These are phyloP conservation scores for Catostomus latipinnis DNA, from an alignment of 2,797 vertebrate species.

Conservation along the genomic window DNA sequence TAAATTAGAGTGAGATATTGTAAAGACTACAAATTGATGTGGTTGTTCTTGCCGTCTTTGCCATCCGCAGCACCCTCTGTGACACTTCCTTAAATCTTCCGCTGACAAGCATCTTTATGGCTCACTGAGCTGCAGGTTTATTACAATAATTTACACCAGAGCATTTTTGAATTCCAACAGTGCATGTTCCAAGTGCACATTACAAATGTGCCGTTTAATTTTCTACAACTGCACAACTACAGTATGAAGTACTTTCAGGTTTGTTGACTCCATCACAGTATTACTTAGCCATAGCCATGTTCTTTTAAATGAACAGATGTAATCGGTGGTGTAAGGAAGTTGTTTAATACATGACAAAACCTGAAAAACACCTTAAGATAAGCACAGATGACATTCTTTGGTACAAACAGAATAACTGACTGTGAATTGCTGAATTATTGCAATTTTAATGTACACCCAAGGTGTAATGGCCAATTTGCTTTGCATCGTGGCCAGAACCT, in stretches of 20 bases:
- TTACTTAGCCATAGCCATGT: too few relatives aligned
- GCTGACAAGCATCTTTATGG: background rate
- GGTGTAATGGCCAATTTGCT: constrained; percentile 4
- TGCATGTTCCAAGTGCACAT: too few relatives aligned
- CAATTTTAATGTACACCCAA: background rate
- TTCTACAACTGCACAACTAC: too few relatives aligned
- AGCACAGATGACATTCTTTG: constrained; percentile 6
- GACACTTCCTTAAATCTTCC: constrained; percentile 6
- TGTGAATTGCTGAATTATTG: background rate
- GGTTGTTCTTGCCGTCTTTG: constrained; percentile 4
- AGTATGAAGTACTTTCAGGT: too few relatives aligned
- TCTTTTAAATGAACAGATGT: too few relatives aligned
- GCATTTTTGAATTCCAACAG: background rate
- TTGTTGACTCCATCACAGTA: too few relatives aligned
- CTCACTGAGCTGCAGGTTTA: background rate
- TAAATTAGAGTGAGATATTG: constrained; percentile 13
- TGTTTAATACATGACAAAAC: too few relatives aligned
- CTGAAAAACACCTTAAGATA: background rate
- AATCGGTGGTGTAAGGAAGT: too few relatives aligned
- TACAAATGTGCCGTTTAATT: too few relatives aligned
- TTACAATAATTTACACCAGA: background rate
- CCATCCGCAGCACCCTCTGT: constrained; percentile 12
- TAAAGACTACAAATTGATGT: background rate
- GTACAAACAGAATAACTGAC: background rate
- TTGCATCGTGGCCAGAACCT: background rate